Conservation (phyloP, 2,797 vertebrate genomes). For the Nyctalus aviator region DNA sequence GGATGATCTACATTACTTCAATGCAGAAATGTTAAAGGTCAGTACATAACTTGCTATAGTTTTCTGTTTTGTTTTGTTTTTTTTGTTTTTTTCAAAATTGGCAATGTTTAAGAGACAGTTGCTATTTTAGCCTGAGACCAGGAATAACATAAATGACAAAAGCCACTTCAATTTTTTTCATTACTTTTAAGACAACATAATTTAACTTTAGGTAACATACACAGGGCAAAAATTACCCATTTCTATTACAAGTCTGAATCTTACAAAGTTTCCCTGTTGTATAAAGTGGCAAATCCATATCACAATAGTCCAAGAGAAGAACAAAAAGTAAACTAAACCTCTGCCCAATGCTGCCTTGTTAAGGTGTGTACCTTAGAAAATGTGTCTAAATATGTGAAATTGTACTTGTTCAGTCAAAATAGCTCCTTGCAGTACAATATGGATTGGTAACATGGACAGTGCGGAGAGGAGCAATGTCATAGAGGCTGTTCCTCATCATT, state of each 20-base stretch:
- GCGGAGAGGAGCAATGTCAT: neutral
- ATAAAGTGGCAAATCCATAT: neutral
- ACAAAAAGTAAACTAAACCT: neutral
- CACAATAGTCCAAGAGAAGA: neutral
- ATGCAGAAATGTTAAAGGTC: neutral
- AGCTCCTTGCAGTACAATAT: neutral
- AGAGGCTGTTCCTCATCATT: neutral
- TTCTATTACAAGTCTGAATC: neutral
- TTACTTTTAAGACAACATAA: neutral
- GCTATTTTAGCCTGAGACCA: neutral
- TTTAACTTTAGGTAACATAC: neutral
- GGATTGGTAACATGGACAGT: neutral
- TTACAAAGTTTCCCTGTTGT: neutral
- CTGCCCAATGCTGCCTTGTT: neutral
- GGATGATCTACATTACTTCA: neutral
- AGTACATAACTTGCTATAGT: neutral
- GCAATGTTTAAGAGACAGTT: neutral
- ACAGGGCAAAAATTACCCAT: neutral
- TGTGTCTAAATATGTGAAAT: neutral
- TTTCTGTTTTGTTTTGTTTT: neutral
- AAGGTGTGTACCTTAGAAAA: neutral
- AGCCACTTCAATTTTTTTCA: neutral
- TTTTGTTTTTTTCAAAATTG: neutral
- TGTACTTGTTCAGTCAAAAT: neutral
- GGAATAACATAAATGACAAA: neutral